phyloP scores from a whole-genome alignment of 2,797 vertebrate species.

The Halcyon badia region DNA sequence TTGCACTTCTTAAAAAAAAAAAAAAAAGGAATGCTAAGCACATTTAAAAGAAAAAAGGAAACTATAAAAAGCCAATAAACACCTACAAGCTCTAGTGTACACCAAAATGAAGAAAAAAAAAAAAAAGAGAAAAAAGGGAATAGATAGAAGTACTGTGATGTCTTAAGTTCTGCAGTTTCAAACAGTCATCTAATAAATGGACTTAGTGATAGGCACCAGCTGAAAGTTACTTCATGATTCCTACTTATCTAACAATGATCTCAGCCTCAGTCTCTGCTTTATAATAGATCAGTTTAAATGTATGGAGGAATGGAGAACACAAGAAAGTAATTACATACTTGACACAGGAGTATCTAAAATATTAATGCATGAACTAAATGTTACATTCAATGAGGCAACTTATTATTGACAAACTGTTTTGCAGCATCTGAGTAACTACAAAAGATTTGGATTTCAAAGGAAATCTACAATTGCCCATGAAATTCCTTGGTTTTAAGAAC shows the following conservation, averaged over 20 bases:
- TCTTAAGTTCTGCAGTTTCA: not conserved
- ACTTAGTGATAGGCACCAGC: not conserved
- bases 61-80: not conserved
- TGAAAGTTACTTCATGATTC: not conserved
- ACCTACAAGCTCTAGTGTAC: not conserved
- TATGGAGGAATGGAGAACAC: not conserved
- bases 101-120: not conserved
- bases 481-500: not conserved
- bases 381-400: not conserved
- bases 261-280: not conserved
- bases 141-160: not conserved
- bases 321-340: not conserved
- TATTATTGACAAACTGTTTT: not conserved
- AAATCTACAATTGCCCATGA: not conserved
- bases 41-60: not conserved
- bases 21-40: not conserved
- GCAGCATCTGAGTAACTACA: not conserved
- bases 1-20: not conserved
- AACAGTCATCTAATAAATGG: not conserved
- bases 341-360: not conserved
- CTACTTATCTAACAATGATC: not conserved
- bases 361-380: not conserved
- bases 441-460: not conserved
- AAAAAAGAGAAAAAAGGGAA: not conserved
- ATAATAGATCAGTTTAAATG: not conserved